These are phyloP conservation scores for Drosophila takahashii DNA, from an alignment of 1,140 invertebrate genomes.

Conservation along the genomic window DNA sequence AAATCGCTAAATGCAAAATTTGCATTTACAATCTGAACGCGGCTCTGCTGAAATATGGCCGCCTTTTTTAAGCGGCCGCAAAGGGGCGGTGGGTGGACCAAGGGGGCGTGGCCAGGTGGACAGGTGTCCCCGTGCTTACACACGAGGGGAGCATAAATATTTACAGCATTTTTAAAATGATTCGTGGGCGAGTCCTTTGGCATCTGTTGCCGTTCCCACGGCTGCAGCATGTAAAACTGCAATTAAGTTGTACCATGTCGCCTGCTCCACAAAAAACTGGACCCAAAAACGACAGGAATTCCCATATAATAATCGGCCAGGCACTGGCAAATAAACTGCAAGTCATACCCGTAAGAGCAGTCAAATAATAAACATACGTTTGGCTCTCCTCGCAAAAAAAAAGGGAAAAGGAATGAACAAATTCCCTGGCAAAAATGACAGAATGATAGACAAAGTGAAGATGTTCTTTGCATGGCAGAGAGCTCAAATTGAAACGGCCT, in stretches of 20 bases:
- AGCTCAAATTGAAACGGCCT: conserved; percentile 37
- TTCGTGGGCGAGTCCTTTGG: conserved; percentile 50
- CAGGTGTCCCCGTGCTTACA: conserved; percentile 61
- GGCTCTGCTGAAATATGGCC: conserved; percentile 60
- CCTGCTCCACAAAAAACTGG: conserved; percentile 14
- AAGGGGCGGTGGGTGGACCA: neutral
- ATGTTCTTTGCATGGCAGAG: conserved; percentile 26
- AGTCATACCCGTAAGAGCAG: conserved; percentile 46
- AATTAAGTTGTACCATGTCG: conserved; percentile 73
- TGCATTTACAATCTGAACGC: conserved; percentile 69
- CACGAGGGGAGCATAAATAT: conserved; percentile 68
- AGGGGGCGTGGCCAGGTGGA: conserved; percentile 5
- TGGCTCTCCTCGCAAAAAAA: neutral
- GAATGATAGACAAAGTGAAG: conserved; percentile 53
- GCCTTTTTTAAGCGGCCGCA: conserved; percentile 49
- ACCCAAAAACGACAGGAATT: conserved; percentile 35
- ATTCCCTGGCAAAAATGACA: conserved; percentile 46
- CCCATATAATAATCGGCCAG: conserved; percentile 56
- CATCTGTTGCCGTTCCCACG: conserved; percentile 69
- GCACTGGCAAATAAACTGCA: conserved; percentile 61
- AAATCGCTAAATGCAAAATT: conserved; percentile 74
- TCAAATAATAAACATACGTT: conserved; percentile 10
- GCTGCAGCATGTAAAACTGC: conserved; percentile 75
- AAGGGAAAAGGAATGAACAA: conserved; percentile 1
- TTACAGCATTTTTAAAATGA: conserved; percentile 77